Evolutionary conservation across 2,888 invertebrate species (phyloP).

Genomic region (Norana najaformis): DNA sequence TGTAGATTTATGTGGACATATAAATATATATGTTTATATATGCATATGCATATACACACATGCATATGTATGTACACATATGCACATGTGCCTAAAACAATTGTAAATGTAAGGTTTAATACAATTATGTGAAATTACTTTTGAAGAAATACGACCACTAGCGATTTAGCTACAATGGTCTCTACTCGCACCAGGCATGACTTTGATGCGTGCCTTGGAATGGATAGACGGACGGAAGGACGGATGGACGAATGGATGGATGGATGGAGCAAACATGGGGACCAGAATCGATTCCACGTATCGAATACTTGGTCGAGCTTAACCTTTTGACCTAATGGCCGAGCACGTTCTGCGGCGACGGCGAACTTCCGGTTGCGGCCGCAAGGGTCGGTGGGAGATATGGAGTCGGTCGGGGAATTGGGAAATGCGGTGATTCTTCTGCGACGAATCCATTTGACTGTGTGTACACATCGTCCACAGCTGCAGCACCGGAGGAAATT

Average conservation of each 20-base stretch:
- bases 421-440: background rate
- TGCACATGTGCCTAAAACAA: too few species aligned
- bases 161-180: too few species aligned
- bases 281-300: background rate
- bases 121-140: too few species aligned
- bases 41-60: too few species aligned
- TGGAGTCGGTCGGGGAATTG: background rate
- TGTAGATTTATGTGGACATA: too few species aligned
- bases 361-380: constrained; percentile 2
- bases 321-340: background rate
- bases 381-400: constrained; percentile 9
- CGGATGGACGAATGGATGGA: background rate
- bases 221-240: too few species aligned
- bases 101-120: too few species aligned
- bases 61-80: too few species aligned
- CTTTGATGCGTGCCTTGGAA: too few species aligned
- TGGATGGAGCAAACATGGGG: background rate
- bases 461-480: background rate
- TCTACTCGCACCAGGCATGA: too few species aligned
- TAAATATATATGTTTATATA: too few species aligned
- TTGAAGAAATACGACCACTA: too few species aligned
- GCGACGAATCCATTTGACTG: background rate
- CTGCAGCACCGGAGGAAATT: background rate
- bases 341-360: background rate
- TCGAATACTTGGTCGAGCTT: constrained; percentile 1